Conservation (phyloP, 1,140 invertebrate species). For the Bombus ignitus region DNA sequence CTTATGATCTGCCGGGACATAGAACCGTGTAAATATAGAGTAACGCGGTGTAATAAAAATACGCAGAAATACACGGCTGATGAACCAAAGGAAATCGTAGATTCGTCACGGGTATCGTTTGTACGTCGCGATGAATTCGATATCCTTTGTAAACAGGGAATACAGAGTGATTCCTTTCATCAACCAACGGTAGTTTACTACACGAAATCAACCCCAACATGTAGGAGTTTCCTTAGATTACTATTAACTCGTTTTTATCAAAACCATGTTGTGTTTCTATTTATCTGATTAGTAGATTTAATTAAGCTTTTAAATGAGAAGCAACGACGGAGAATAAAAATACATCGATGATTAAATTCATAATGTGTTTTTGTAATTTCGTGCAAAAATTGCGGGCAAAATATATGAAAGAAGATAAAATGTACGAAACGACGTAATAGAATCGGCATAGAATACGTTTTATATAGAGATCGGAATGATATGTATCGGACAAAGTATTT, state of each 20-base stretch:
- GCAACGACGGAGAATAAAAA: background rate
- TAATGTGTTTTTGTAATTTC: background rate
- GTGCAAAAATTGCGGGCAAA: background rate
- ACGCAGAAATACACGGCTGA: slow-evolving; percentile 12
- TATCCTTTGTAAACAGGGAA: background rate
- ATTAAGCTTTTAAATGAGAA: background rate
- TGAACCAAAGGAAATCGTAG: slow-evolving; percentile 59
- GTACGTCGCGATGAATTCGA: slow-evolving; percentile 36
- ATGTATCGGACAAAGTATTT: background rate
- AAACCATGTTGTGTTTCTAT: background rate
- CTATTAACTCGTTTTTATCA: background rate
- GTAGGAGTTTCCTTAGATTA: background rate
- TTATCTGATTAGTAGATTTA: no score
- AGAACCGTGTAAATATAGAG: slow-evolving; percentile 20
- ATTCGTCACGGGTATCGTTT: slow-evolving; percentile 65
- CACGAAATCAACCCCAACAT: background rate
- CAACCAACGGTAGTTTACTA: no score
- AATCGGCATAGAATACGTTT: background rate
- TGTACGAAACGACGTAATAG: background rate
- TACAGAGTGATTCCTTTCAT: background rate
- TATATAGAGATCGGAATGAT: background rate
- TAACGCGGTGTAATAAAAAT: slow-evolving; percentile 12
- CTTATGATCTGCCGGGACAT: background rate
- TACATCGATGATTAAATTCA: background rate
- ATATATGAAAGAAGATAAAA: no score